Evolutionary conservation across 2,888 invertebrate genomes (phyloP), one percentile per base, ranked within the genome.

Genomic region (Nezara viridula): DNA sequence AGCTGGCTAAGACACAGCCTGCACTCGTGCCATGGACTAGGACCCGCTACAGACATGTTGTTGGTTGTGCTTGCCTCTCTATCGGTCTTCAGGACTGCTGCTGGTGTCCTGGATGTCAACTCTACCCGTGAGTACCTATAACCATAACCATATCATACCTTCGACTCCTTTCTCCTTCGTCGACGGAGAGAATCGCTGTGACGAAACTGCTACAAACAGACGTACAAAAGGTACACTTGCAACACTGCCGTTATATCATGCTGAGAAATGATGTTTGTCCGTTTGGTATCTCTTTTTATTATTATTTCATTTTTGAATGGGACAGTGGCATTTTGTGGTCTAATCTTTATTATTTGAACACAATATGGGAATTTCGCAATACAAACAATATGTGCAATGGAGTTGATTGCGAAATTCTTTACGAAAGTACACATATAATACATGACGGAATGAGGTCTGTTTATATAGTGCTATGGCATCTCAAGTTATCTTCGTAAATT

Each of bases 111-210:
- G 16, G 66, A 90, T 32, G 91, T 90, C 37, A 91, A 91, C 89
- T 90, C 91, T 5, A 91, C 91, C 27, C 91, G 91, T 91, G 77
- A 90, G 90, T 90, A 89, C 89, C 14, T 50, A 66, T 60, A 44
- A 73, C 49, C 47, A 27, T 66, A 37, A 40, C 60, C 55, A 37
- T 86, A 86, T 2, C n/a, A 60, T 27, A n/a, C 16, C 37, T 86
- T 27, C 21, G 6, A 32, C 24, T 55, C 40, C 77, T 40, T 77
- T 77, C 40, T 77, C 40, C 40, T 5, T 14, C 14, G 27, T 9
- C 10, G 66, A n/a, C n/a, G n/a, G 19, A 37, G 44, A 49, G 24
- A 49, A 52, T 55, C 24, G 40, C 55, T 44, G 24, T 55, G 50
- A 52, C 47, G 86, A 55, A 52, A 86, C 40, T 14, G 16, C 50